These are phyloP conservation scores for Aphidius colemani DNA, from an alignment of 2,888 invertebrate genomes.

Conservation along the genomic window DNA sequence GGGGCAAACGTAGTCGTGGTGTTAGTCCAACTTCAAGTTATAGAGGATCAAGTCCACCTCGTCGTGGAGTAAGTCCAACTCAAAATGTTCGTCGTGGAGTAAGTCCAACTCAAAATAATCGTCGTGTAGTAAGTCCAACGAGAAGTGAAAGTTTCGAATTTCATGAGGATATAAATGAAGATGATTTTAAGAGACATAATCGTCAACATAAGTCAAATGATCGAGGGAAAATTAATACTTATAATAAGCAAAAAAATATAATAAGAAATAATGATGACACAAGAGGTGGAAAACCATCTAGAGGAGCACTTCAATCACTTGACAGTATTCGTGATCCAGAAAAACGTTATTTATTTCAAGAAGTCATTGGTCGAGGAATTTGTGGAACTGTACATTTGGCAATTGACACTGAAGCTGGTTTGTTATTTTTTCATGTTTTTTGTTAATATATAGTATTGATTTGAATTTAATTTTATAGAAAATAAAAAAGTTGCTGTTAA, in stretches of 20 bases:
- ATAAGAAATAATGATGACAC: slow-evolving; percentile 33
- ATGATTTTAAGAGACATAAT: background rate
- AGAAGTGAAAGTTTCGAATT: slow-evolving; percentile 28
- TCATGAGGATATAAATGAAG: background rate
- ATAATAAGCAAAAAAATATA: slow-evolving; percentile 29
- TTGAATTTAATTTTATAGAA: slow-evolving; percentile 40
- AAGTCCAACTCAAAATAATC: no score
- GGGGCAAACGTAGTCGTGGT: no score
- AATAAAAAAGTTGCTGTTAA: slow-evolving; percentile 81
- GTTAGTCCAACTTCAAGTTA: no score
- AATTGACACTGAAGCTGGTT: slow-evolving; percentile 71
- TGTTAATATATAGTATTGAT: background rate
- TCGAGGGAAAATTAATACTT: background rate
- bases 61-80: no score
- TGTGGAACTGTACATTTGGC: slow-evolving; percentile 79
- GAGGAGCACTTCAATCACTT: slow-evolving; percentile 54
- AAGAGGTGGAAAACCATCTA: slow-evolving; percentile 23
- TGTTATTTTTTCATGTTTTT: slow-evolving; percentile 28
- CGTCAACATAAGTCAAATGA: background rate
- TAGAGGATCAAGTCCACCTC: no score
- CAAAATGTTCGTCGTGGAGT: no score
- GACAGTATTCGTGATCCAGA: slow-evolving; percentile 76
- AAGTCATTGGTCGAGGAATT: slow-evolving; percentile 74
- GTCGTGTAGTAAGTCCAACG: slow-evolving; percentile 5
- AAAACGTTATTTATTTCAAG: slow-evolving; percentile 74